Base-by-base conservation (phyloP, 2,797 vertebrate genomes). In the Oreortyx pictus region DNA sequence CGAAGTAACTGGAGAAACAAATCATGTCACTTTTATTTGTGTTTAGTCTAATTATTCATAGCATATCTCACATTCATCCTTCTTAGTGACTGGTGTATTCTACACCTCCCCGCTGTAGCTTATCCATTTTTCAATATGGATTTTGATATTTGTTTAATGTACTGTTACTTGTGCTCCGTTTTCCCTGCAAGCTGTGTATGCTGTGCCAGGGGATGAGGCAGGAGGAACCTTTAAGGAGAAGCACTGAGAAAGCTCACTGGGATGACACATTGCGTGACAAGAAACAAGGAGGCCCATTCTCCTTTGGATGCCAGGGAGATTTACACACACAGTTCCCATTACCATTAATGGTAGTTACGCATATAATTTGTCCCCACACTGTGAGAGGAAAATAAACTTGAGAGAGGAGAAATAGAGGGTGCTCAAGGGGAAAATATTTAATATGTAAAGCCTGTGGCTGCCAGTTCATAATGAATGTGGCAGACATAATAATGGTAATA, bases 361-460 rank as follows among this genome's bases (percentile, higher is more conserved):
- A 52, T 3, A 0, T 89, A 83, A 97, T 95, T 91, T 95, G 83
- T 95, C 92, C 85, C 85, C 75, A 77, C 31, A 22, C 39, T 88
- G 33, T 54, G 85, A 87, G 73, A 86, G 64, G 49, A 95, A 95
- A 96, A 96, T 92, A 95, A 97, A 96, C 87, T 86, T 91, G 62
- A 94, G 80, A 96, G 90, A 92, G 87, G 83, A 94, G 90, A 97
- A 94, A 89, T 37, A 95, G 94, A 97, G 90, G 86, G 80, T 94
- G 91, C 96, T 96, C 52, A 87, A 94, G 91, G 81, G 56, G 80
- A 96, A 97, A 83, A 92, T 79, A 88, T 78, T 96, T 94, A 90
- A 81, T 88, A 93, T 88, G 76, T 88, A 94, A 96, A 96, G 79
- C n/a, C 87, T 91, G 88, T 81, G 90, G 93, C 82, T 95, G 81